phyloP scores from a whole-genome alignment of 2,888 invertebrate species.

The Cactoblastis cactorum region DNA sequence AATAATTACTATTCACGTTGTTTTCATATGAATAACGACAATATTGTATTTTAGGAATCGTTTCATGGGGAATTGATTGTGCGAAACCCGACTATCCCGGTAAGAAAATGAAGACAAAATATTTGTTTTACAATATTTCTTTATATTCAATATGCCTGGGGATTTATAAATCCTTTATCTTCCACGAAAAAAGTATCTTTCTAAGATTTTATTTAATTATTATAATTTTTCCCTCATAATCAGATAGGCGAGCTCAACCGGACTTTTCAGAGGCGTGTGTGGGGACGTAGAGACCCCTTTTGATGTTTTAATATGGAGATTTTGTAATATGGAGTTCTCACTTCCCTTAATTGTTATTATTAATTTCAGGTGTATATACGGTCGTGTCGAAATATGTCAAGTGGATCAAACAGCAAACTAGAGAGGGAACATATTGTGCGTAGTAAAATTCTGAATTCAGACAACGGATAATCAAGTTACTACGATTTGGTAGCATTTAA shows the following conservation, averaged over 20 bases:
- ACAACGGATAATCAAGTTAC: neutral
- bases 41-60: constrained; percentile 70
- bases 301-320: too few species aligned
- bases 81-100: constrained; percentile 79
- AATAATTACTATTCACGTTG: too few species aligned
- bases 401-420: constrained; percentile 73
- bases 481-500: neutral
- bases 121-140: neutral
- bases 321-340: too few species aligned
- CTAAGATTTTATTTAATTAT: too few species aligned
- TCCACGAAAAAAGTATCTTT: too few species aligned
- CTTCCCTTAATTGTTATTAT: too few species aligned
- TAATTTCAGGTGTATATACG: constrained; percentile 76
- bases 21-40: neutral
- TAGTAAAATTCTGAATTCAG: constrained; percentile 14
- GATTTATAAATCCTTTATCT: too few species aligned
- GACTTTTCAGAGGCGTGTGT: too few species aligned
- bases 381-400: constrained; percentile 71
- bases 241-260: too few species aligned
- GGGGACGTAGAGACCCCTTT: too few species aligned
- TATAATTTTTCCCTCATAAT: too few species aligned
- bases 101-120: constrained; percentile 24
- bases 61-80: constrained; percentile 85
- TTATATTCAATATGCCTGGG: too few species aligned
- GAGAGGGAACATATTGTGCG: constrained; percentile 63